Percentiles rank a stretch among this genome's conserved stretches.
These are phyloP conservation scores for Mola mola DNA, from an alignment of 2,113 vertebrate species.

Conservation along the genomic window DNA sequence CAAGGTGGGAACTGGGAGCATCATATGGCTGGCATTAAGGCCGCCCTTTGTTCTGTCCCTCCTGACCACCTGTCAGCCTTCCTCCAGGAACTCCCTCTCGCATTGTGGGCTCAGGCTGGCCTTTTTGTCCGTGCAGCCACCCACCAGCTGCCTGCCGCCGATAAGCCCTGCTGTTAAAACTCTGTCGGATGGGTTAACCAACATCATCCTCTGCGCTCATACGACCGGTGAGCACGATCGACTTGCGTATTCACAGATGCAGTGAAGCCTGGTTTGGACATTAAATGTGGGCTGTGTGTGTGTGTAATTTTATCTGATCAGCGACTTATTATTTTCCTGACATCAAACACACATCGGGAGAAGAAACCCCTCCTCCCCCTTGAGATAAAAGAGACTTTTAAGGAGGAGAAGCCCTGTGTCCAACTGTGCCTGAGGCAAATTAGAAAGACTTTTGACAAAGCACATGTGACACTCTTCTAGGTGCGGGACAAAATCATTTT, in stretches of 20 bases:
- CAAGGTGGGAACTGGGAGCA: slow-evolving; percentile 69
- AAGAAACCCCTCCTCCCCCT: background rate
- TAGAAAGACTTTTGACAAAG: slow-evolving; percentile 37
- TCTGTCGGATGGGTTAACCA: slow-evolving; percentile 56
- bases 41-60: slow-evolving; percentile 75
- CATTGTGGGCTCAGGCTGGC: slow-evolving; percentile 71
- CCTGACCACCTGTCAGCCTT: slow-evolving; percentile 81
- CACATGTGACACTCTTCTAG: slow-evolving; percentile 40
- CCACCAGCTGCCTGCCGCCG: slow-evolving; percentile 77
- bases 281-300: background rate
- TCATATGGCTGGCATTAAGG: slow-evolving; percentile 74
- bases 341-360: background rate
- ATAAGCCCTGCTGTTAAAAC: slow-evolving; percentile 68
- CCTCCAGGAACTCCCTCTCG: slow-evolving; percentile 78
- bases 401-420: background rate
- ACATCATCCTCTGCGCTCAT: slow-evolving; percentile 53
- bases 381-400: background rate
- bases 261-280: background rate
- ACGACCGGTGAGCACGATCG: slow-evolving; percentile 45
- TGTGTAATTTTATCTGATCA: slow-evolving; percentile 5
- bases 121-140: slow-evolving; percentile 70
- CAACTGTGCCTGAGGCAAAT: slow-evolving; percentile 50
- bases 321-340: background rate
- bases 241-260: slow-evolving; percentile 17
- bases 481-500: slow-evolving; percentile 69